Conservation (phyloP, 2,888 invertebrate genomes). For the Pristionchus fissidentatus region DNA sequence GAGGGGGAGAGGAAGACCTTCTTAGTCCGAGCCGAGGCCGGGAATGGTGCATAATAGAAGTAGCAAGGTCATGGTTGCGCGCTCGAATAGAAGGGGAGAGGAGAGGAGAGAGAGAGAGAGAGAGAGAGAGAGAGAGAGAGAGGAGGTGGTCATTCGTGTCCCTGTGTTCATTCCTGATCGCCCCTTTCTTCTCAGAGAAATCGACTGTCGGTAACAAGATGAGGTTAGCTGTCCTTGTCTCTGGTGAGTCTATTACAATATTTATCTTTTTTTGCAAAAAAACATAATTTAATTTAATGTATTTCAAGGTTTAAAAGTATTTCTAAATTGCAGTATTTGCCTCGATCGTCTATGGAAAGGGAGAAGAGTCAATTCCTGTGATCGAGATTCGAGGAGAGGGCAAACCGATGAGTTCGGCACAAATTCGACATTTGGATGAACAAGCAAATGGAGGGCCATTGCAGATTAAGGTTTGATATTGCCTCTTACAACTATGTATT, state of each 20-base stretch:
- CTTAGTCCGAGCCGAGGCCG: background rate
- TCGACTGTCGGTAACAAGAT: background rate
- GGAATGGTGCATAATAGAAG: constrained; percentile 45
- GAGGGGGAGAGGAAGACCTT: background rate
- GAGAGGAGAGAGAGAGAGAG: background rate
- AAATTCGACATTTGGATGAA: constrained; percentile 74
- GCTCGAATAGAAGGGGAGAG: background rate
- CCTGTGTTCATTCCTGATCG: background rate
- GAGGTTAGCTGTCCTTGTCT: constrained; percentile 6
- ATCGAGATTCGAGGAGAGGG: constrained; percentile 74
- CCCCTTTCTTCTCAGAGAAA: constrained; percentile 12
- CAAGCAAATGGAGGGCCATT: constrained; percentile 72
- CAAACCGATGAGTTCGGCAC: constrained; percentile 75
- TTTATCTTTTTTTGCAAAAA: background rate
- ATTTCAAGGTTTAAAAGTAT: background rate
- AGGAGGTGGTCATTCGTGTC: background rate
- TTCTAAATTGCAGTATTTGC: background rate
- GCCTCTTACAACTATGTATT: background rate
- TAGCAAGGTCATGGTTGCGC: constrained; percentile 30
- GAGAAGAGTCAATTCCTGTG: constrained; percentile 74
- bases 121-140: constrained; percentile 39
- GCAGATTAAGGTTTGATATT: constrained; percentile 69
- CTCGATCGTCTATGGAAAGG: background rate
- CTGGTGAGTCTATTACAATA: background rate
- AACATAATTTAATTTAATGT: background rate